Evolutionary conservation across 2,888 invertebrate genomes (phyloP), one percentile per base, ranked within the genome.

Genomic region (Blastobasis adustella): DNA sequence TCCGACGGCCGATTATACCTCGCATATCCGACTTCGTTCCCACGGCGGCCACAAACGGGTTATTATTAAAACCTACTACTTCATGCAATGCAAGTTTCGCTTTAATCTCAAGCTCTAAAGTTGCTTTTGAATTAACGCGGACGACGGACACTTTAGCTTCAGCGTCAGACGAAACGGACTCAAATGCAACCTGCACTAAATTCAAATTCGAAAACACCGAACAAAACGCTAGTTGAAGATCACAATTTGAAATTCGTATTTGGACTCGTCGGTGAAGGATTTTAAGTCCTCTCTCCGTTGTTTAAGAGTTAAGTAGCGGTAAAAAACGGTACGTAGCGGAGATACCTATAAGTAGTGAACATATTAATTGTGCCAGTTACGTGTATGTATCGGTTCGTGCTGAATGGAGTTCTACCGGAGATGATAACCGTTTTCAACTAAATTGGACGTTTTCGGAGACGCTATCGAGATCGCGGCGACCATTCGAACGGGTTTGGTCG

Each of bases 11-110:
- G 82, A 85, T 86, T 86, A 86, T 82, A 82, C 81, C 73, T 82
- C 85, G 86, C 86, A 83, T 86, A 86, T 85, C 85, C 85, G 81
- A 85, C 79, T 80, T 63, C 78, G 87, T 88, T 88, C 87, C 87
- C 87, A 88, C 87, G 87, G 79, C 82, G 74, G 76, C 77, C 73
- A 72, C 83, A 85, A 86, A 87, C 87, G 79, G 79, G 87, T 87
- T 86, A 87, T 88, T 87, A 87, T 86, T 86, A 86, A 86, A 86
- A 85, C 85, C 78, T 75, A 77, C 76, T 75, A 55, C 63, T 54
- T 8, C 42, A 53, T 59, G 49, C 76, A 73, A 57, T 52, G 55
- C 45, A 82, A 66, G 70, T 61, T 60, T 58, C 59, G 71, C 76
- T 64, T 62, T 82, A 75, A 47, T 7, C 3, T 43, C 8, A 40